Percentiles rank a stretch among this genome's conserved stretches.
Evolutionary conservation across 92 coral and sea anemone genomes (phyloP).

Genomic region (Hydrozoanthus gracilis): DNA sequence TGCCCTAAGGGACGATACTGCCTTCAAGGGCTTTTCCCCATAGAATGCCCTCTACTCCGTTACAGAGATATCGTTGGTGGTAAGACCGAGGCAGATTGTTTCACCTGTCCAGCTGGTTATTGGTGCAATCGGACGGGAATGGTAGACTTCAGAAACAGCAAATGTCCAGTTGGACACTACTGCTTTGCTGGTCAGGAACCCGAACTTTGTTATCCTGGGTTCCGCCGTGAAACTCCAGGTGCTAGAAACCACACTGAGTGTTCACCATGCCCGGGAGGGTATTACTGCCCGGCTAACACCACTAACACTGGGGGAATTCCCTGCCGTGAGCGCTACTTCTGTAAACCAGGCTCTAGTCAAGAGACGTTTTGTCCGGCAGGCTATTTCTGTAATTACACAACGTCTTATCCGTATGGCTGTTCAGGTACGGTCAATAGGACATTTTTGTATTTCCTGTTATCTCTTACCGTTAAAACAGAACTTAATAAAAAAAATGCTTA

Average conservation of each 20-base stretch:
- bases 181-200: conserved; percentile 89
- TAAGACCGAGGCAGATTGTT: conserved; percentile 78
- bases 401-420: conserved; percentile 73
- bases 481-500: not conserved
- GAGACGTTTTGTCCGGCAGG: conserved; percentile 92
- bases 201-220: conserved; percentile 84
- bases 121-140: conserved; percentile 98
- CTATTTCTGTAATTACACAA: conserved; percentile 76
- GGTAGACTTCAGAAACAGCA: conserved; percentile 83
- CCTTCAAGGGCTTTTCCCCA: conserved; percentile 70
- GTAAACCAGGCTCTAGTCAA: conserved; percentile 75
- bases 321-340: conserved; percentile 78
- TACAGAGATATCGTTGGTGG: conserved; percentile 89
- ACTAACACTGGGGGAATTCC: conserved; percentile 87
- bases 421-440: conserved; percentile 69
- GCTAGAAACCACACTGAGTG: conserved; percentile 83
- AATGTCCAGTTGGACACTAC: conserved; percentile 93
- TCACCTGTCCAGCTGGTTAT: conserved; percentile 96
- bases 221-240: conserved; percentile 81
- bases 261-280: conserved; percentile 85
- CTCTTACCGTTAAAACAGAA: not conserved
- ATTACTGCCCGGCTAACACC: conserved; percentile 83
- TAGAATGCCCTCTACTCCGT: conserved; percentile 84
- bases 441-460: not conserved
- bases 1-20: conserved; percentile 96